A percentile compares a stretch with the other conserved stretches of the same genome.
Evolutionary conservation across 2,888 invertebrate species (phyloP).

Genomic region (Halocaridina rubra): DNA sequence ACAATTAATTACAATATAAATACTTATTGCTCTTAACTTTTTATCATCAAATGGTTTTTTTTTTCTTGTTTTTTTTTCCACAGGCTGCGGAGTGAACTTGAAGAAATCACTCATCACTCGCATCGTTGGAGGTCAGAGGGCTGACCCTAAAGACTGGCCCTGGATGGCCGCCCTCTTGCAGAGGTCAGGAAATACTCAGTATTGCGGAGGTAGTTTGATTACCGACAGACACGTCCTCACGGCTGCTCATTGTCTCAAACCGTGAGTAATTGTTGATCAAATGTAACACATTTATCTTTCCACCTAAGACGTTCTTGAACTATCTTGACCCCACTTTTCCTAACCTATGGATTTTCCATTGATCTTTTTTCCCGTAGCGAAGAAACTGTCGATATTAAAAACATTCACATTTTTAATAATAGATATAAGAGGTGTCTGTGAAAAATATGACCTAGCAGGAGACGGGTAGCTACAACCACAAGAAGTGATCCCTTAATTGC

Average conservation of each 20-base stretch:
- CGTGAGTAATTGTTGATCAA: constrained; percentile 71
- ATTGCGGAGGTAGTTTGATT: constrained; percentile 85
- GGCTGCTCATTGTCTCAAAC: constrained; percentile 79
- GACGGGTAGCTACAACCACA: too few relatives aligned
- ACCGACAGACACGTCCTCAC: constrained; percentile 83
- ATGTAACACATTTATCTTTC: too few relatives aligned
- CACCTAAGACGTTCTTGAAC: too few relatives aligned
- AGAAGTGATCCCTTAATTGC: too few relatives aligned
- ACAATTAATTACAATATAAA: not conserved
- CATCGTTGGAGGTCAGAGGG: constrained; percentile 75
- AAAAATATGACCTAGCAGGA: too few relatives aligned
- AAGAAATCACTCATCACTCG: constrained; percentile 68
- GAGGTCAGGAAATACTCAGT: constrained; percentile 71
- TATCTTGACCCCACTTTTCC: not conserved
- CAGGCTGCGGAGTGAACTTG: constrained; percentile 61
- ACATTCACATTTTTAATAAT: too few relatives aligned
- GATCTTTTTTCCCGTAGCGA: not conserved
- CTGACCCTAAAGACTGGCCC: constrained; percentile 79
- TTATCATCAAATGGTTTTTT: not conserved
- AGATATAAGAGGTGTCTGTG: too few relatives aligned
- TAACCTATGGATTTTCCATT: not conserved
- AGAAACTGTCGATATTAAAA: too few relatives aligned
- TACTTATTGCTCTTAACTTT: not conserved
- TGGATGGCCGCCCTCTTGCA: constrained; percentile 87
- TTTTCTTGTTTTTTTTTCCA: not conserved